Evolutionary conservation across 2,797 vertebrate genomes (phyloP).

Genomic region (Merluccius polli): DNA sequence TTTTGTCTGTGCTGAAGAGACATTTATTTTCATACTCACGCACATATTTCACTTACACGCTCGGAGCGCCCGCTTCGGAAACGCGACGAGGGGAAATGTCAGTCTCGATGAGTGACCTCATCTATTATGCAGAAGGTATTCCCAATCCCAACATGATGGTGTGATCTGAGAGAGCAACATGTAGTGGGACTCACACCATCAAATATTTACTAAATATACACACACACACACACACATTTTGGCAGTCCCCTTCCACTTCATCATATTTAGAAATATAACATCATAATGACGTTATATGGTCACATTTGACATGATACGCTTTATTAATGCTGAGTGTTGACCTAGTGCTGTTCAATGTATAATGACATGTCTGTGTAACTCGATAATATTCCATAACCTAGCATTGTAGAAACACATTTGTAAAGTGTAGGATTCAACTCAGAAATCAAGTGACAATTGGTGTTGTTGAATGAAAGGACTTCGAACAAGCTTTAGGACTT

Average conservation of each 20-base stretch:
- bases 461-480: background rate
- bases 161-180: conserved; percentile 52
- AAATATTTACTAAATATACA: conserved; percentile 58
- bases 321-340: background rate
- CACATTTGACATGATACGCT: background rate
- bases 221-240: conserved; percentile 9
- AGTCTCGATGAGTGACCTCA: conserved; percentile 43
- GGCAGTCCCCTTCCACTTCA: background rate
- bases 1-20: background rate
- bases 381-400: background rate
- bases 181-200: conserved; percentile 31
- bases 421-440: background rate
- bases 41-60: background rate
- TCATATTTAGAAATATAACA: background rate
- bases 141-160: conserved; percentile 52
- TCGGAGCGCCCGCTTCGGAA: background rate
- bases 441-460: background rate
- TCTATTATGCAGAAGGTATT: conserved; percentile 57
- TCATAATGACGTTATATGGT: background rate
- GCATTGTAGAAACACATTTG: background rate
- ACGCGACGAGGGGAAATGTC: background rate
- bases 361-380: background rate
- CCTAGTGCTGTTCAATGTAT: background rate
- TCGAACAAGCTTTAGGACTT: background rate
- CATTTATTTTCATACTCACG: background rate